Base-by-base conservation (phyloP, 1,140 invertebrate species). In the Agrilus planipennis region DNA sequence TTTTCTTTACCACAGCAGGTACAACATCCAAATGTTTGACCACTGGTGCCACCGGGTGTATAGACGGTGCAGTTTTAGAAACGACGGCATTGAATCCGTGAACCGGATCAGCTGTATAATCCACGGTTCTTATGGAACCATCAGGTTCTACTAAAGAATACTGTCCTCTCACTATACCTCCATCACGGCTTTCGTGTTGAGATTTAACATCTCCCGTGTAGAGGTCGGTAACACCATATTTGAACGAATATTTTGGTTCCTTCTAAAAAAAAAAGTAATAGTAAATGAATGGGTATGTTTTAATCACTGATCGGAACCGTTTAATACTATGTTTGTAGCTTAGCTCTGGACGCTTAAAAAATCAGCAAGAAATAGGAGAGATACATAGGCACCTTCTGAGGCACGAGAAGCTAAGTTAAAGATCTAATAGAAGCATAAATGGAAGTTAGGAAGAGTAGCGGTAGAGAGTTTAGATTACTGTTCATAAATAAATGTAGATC, bases 181-280 rank as follows among this genome's bases (percentile, higher is more conserved):
- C 42, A 34, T 44, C 42, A 12, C 42, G 35, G 19, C 17, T n/a
- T 44, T 44, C 42, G 10, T 39, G 35, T 32, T 44, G 42, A 21
- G 18, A 17, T 34, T 44, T 44, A 27, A 15, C 23, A 20, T 44
- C 42, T 2, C 42, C 42, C 4, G 42, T 44, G 20, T 39, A 14
- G 2, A 19, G 28, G 15, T 44, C 42, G 16, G 35, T n/a, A 14
- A 44, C 42, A 1, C 42, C 42, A 15, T 44, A 44, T 5, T 39
- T 44, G 30, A 39, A 44, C 11, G 36, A 21, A n/a, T 44, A 44
- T 34, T 19, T 31, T 17, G 42, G 42, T 25, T 44, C 23, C 5
- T 23, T 34, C 41, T 42, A 27, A 22, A 37, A 22, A 5, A n/a
- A 4, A 7, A 34, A 34, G 28, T 25, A 25, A 6, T 25, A 11